These are phyloP conservation scores for Pogonomyrmex barbatus DNA, from an alignment of 1,140 invertebrate genomes.

Conservation along the genomic window DNA sequence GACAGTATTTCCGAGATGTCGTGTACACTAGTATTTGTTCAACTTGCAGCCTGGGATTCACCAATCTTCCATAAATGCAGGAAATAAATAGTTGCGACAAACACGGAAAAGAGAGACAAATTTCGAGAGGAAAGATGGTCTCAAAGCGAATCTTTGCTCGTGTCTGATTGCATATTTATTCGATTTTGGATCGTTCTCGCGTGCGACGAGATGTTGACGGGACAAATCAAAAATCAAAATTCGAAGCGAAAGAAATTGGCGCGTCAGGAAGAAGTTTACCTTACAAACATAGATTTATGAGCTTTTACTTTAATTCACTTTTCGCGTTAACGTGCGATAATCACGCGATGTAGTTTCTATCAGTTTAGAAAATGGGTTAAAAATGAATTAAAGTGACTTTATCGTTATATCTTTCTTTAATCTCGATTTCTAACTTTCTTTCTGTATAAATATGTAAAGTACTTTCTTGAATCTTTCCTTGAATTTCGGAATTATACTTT, in stretches of 20 bases:
- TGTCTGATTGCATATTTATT: conserved; percentile 75
- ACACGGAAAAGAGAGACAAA: conserved; percentile 57
- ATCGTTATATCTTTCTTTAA: background rate
- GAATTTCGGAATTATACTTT: background rate
- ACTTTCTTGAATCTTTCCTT: background rate
- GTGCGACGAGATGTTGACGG: conserved; percentile 49
- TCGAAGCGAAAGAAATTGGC: conserved; percentile 18
- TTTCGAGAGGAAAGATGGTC: conserved; percentile 42
- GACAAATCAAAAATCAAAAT: conserved; percentile 58
- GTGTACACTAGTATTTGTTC: conserved; percentile 45
- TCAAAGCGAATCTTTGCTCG: conserved; percentile 57
- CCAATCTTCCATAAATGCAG: conserved; percentile 62
- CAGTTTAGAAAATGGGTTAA: background rate
- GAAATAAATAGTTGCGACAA: conserved; percentile 71
- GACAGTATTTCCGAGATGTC: conserved; percentile 53
- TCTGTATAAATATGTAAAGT: background rate
- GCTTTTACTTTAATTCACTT: conserved; percentile 30
- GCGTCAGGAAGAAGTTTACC: conserved; percentile 5
- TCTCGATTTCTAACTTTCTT: background rate
- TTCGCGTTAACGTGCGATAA: conserved; percentile 21
- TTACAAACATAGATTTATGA: conserved; percentile 1
- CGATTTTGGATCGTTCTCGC: conserved; percentile 45
- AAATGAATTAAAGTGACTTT: conserved; percentile 9
- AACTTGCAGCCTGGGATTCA: conserved; percentile 1
- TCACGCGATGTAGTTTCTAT: background rate